Conservation (phyloP, 2,888 invertebrate genomes). For the Andricus curvator region DNA sequence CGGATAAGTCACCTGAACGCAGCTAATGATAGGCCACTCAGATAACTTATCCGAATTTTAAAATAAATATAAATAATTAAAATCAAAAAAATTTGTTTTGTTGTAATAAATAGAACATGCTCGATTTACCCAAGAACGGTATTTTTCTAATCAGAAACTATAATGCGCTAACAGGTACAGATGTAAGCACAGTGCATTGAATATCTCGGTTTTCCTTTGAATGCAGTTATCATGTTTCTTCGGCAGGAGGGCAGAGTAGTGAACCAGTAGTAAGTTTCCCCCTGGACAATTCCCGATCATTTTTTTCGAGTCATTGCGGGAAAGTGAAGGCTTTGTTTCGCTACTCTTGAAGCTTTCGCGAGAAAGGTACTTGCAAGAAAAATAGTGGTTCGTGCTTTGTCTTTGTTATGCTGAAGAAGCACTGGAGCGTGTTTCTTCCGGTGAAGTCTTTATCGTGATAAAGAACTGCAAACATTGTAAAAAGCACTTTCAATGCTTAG, state of each 20-base stretch:
- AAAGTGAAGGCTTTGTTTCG: constrained; percentile 14
- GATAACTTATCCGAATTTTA: no score
- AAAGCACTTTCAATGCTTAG: neutral
- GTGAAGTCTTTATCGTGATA: neutral
- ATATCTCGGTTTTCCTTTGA: no score
- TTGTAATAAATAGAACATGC: no score
- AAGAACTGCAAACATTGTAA: neutral
- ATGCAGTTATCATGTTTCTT: no score
- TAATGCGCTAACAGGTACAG: no score
- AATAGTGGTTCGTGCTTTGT: constrained; percentile 9
- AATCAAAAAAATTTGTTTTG: no score
- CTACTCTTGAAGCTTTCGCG: neutral
- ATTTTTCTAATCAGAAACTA: no score
- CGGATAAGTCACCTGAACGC: no score
- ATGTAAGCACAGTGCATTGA: no score
- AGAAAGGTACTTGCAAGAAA: neutral
- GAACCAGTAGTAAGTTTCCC: neutral
- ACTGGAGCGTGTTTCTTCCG: constrained; percentile 11
- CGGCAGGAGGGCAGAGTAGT: neutral
- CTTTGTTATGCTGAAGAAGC: neutral
- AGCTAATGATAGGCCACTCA: no score
- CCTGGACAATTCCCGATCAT: neutral
- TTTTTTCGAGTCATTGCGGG: neutral
- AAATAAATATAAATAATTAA: no score
- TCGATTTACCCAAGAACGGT: no score